These are phyloP conservation scores for Microhierax caerulescens DNA, from an alignment of 2,797 vertebrate genomes.

Conservation along the genomic window DNA sequence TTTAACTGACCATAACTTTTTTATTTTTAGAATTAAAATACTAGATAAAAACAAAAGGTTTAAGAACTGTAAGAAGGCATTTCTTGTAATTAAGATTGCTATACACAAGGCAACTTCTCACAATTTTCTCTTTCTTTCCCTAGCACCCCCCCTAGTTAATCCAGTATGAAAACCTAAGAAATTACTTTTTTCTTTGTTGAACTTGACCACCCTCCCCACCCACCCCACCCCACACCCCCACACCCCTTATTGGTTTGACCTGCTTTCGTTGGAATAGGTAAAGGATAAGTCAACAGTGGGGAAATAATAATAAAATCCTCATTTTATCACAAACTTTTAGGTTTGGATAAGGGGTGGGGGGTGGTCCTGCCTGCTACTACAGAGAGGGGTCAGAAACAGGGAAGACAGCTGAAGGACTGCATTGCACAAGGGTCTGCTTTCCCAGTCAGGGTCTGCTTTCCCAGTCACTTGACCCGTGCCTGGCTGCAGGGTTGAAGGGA, in stretches of 20 bases:
- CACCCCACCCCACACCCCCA: no score
- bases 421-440: background rate
- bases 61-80: background rate
- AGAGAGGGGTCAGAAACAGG: background rate
- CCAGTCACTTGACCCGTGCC: background rate
- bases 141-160: background rate
- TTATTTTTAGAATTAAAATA: background rate
- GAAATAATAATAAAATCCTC: background rate
- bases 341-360: background rate
- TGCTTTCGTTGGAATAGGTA: background rate
- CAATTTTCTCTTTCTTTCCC: background rate
- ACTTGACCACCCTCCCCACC: no score
- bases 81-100: background rate
- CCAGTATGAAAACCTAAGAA: background rate
- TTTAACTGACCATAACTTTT: background rate
- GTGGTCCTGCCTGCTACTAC: background rate
- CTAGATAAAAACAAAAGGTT: background rate
- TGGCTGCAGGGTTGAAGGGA: background rate
- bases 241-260: background rate
- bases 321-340: background rate
- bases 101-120: background rate
- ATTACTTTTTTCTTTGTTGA: background rate
- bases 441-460: background rate
- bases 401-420: background rate
- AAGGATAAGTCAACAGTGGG: background rate